Evolutionary conservation across 2,888 invertebrate genomes (phyloP).

Genomic region (Autographa gamma): DNA sequence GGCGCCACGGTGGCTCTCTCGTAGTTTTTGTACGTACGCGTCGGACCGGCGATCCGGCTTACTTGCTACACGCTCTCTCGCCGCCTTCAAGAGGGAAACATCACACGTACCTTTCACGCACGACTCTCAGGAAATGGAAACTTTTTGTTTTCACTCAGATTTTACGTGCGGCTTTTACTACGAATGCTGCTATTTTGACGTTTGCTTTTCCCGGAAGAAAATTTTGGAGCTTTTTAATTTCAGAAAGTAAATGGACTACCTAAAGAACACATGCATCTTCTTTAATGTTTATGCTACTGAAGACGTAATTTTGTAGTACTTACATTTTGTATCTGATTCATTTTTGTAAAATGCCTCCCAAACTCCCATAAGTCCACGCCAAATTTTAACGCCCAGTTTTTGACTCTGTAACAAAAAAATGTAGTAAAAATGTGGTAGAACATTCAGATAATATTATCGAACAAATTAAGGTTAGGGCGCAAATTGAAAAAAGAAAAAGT

Average conservation of each 20-base stretch:
- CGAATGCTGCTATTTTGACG: constrained; percentile 18
- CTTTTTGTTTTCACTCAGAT: constrained; percentile 38
- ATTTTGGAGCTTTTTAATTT: neutral
- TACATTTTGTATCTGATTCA: constrained; percentile 96
- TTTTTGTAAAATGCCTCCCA: constrained; percentile 95
- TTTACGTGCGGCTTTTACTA: constrained; percentile 31
- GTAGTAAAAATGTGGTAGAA: constrained; percentile 2
- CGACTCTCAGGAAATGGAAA: constrained; percentile 55
- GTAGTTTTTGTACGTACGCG: constrained; percentile 81
- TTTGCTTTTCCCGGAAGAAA: neutral
- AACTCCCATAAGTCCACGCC: constrained; percentile 97
- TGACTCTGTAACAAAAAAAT: constrained; percentile 92
- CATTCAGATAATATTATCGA: neutral
- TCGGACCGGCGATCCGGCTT: constrained; percentile 75
- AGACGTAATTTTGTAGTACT: constrained; percentile 76
- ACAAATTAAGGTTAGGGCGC: constrained; percentile 1
- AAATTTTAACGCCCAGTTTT: constrained; percentile 97
- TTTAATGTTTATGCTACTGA: neutral
- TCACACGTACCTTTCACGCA: constrained; percentile 61
- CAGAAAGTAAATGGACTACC: neutral
- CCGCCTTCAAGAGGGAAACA: constrained; percentile 68
- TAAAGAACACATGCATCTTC: neutral
- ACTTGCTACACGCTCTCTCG: constrained; percentile 71
- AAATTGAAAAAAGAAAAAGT: constrained; percentile 20
- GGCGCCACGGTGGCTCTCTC: constrained; percentile 67